Percentiles rank a stretch among this genome's conserved stretches.
These are phyloP conservation scores for Drosophila falleni DNA, from an alignment of 2,888 invertebrate genomes.

Conservation along the genomic window DNA sequence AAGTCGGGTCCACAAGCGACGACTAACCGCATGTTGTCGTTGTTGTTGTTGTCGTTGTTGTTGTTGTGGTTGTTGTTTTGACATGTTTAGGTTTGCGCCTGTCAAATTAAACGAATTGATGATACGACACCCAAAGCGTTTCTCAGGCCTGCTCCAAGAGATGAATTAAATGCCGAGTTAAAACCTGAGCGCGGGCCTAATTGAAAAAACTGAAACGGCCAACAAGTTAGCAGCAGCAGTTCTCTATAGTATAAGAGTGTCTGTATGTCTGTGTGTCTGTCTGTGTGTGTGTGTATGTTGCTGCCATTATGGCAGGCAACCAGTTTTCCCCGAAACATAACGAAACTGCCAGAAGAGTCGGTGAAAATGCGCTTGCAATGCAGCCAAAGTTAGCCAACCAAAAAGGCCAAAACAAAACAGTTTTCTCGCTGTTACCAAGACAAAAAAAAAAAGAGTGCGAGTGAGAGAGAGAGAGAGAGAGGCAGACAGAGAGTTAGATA, in stretches of 20 bases:
- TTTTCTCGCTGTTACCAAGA: constrained; percentile 57
- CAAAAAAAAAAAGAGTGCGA: neutral
- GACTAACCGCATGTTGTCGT: constrained; percentile 75
- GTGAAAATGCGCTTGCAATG: constrained; percentile 50
- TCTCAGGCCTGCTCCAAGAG: constrained; percentile 83
- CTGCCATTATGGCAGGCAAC: constrained; percentile 80
- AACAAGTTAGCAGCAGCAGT: constrained; percentile 61
- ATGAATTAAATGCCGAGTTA: constrained; percentile 79
- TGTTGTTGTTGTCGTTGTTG: constrained; percentile 77
- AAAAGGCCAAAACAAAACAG: constrained; percentile 82
- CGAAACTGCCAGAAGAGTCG: constrained; percentile 67
- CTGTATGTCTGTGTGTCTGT: constrained; percentile 14
- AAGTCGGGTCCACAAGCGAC: constrained; percentile 46
- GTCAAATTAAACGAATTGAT: constrained; percentile 86
- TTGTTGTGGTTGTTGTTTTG: constrained; percentile 83
- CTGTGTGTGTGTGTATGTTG: constrained; percentile 37
- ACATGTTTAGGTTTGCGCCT: constrained; percentile 86
- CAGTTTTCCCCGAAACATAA: constrained; percentile 79
- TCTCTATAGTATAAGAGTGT: constrained; percentile 6
- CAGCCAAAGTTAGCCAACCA: constrained; percentile 68
- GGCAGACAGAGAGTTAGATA: neutral
- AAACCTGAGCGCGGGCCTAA: constrained; percentile 78
- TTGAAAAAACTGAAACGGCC: constrained; percentile 74
- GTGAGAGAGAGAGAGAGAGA: neutral
- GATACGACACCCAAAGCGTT: constrained; percentile 86